Evolutionary conservation across 2,113 vertebrate species (phyloP).

Genomic region (Myxocyprinus asiaticus): DNA sequence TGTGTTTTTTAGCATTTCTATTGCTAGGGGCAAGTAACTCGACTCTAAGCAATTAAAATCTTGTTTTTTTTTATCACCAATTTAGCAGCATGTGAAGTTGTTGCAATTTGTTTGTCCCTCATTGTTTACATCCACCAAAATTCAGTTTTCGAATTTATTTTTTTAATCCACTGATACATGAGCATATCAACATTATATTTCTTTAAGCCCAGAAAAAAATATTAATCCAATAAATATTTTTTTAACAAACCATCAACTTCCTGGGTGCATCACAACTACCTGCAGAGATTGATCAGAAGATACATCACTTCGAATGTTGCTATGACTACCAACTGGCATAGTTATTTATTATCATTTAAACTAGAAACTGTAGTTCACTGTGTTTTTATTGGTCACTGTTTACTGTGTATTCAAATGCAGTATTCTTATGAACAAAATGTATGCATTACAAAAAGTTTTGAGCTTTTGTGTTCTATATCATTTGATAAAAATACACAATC

Average conservation of each 20-base stretch:
- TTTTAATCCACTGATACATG: slow-evolving; percentile 34
- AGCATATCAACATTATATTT: not conserved
- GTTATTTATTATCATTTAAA: not conserved
- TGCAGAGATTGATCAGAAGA: not conserved
- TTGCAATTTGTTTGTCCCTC: slow-evolving; percentile 52
- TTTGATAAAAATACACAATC: slow-evolving; percentile 65
- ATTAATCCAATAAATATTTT: too few relatives aligned
- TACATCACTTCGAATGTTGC: not conserved
- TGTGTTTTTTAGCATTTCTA: not conserved
- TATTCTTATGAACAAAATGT: not conserved
- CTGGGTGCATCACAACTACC: not conserved
- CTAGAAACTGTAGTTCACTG: not conserved
- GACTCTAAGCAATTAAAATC: not conserved
- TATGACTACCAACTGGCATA: not conserved
- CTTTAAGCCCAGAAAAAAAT: not conserved
- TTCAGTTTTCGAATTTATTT: slow-evolving; percentile 14
- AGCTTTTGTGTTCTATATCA: slow-evolving; percentile 16
- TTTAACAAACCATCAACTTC: not conserved
- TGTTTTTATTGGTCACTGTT: not conserved
- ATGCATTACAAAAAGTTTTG: not conserved
- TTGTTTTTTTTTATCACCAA: not conserved
- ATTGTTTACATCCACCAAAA: slow-evolving; percentile 12
- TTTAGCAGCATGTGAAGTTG: slow-evolving; percentile 66
- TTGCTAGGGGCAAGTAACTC: not conserved
- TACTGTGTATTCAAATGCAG: not conserved